phyloP scores from a whole-genome alignment of 2,113 vertebrate genomes.

The Zonotrichia leucophrys region DNA sequence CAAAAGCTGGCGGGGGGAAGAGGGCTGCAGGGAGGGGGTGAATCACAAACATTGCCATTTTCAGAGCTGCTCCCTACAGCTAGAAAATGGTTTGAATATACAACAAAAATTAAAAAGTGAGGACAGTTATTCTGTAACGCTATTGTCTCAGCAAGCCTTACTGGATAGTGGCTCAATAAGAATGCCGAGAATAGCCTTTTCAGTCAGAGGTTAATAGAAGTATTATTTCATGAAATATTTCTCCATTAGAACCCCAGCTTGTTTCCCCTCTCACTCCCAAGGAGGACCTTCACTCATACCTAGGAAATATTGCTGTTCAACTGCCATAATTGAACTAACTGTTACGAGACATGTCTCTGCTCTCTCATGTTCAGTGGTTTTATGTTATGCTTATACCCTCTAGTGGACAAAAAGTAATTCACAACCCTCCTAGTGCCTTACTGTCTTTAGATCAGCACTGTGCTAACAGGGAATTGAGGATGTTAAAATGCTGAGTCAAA shows the following conservation, averaged over 20 bases:
- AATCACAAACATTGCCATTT: not conserved
- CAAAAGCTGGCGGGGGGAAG: fast-evolving
- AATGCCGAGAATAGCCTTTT: not conserved
- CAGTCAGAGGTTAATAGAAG: not conserved
- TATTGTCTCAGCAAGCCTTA: not conserved
- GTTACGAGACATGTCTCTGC: not conserved
- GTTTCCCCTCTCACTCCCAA: not conserved
- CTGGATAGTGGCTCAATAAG: not conserved
- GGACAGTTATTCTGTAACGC: not conserved
- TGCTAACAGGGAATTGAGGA: not conserved
- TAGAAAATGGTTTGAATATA: not conserved
- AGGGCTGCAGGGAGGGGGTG: not conserved
- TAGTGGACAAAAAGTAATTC: constrained; percentile 28
- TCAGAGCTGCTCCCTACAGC: not conserved
- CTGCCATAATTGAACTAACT: not conserved
- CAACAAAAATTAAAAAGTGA: not conserved
- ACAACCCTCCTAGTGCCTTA: not conserved
- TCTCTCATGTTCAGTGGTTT: not conserved
- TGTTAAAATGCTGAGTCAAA: not conserved
- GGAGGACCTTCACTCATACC: not conserved
- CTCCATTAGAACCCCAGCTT: not conserved
- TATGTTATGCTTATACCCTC: not conserved
- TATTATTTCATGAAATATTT: not conserved
- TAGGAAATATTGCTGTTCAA: not conserved
- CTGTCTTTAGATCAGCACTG: not conserved